These are phyloP conservation scores for Nanorana parkeri DNA, from an alignment of 2,113 vertebrate genomes.

Conservation along the genomic window DNA sequence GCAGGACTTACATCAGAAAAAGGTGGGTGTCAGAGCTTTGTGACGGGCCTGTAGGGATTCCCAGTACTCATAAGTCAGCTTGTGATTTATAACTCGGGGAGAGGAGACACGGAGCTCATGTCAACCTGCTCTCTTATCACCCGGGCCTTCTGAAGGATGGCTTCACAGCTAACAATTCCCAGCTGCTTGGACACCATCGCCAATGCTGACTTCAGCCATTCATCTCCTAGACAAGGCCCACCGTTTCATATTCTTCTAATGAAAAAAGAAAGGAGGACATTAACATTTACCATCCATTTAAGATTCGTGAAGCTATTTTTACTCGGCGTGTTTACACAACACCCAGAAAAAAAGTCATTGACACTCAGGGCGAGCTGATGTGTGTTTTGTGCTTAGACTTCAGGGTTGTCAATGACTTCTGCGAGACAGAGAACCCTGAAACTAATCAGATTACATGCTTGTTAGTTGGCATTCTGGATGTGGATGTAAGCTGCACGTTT, in stretches of 20 bases:
- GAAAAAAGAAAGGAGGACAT: background rate
- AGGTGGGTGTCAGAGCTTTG: background rate
- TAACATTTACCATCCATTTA: constrained; percentile 35
- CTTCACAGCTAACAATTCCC: constrained; percentile 36
- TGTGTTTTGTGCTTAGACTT: background rate
- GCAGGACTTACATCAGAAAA: background rate
- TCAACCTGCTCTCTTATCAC: constrained; percentile 44
- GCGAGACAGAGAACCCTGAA: too few species aligned
- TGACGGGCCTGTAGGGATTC: background rate
- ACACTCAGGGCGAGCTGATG: constrained; percentile 16
- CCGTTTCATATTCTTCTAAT: constrained; percentile 18
- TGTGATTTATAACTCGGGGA: constrained; percentile 31
- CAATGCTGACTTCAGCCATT: constrained; percentile 9
- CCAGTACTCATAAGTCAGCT: background rate
- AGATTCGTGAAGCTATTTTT: constrained; percentile 29
- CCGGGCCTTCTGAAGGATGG: constrained; percentile 11
- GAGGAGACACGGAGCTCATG: constrained; percentile 36
- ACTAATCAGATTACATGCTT: too few species aligned
- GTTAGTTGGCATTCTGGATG: too few species aligned
- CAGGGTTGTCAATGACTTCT: background rate
- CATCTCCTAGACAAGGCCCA: constrained; percentile 36
- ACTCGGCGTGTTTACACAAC: constrained; percentile 15
- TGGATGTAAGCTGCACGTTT: too few species aligned
- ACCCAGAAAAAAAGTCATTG: constrained; percentile 20
- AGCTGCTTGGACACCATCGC: constrained; percentile 35